These are phyloP conservation scores for Morpho helenor DNA, from an alignment of 2,888 invertebrate species.

Conservation along the genomic window DNA sequence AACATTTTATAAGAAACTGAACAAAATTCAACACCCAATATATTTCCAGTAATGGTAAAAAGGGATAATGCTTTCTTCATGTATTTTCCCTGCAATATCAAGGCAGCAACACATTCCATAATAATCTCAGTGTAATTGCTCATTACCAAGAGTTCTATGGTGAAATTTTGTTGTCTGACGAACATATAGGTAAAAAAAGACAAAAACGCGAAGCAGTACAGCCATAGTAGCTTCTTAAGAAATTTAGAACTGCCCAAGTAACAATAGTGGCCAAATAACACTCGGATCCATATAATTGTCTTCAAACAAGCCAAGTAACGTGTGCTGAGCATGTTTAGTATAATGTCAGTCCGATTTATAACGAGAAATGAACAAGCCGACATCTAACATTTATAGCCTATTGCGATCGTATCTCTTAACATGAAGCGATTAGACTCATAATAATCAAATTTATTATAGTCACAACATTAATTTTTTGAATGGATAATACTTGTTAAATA, in stretches of 20 bases:
- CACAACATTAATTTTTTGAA: too few species aligned
- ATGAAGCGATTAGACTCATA: too few species aligned
- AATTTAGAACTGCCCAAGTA: neutral
- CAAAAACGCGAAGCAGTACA: neutral
- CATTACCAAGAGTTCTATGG: neutral
- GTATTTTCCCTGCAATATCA: constrained; percentile 4
- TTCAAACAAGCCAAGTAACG: neutral
- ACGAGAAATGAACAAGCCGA: too few species aligned
- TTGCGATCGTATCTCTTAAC: too few species aligned
- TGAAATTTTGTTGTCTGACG: neutral
- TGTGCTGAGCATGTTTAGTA: neutral
- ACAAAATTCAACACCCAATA: neutral
- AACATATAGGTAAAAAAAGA: neutral
- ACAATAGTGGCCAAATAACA: constrained; percentile 2
- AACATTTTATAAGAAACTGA: constrained; percentile 1
- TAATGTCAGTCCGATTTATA: too few species aligned
- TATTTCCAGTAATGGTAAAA: neutral
- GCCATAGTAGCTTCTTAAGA: neutral
- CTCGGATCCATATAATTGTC: neutral
- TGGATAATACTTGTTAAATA: too few species aligned
- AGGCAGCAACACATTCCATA: neutral
- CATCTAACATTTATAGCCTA: too few species aligned
- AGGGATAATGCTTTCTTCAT: neutral
- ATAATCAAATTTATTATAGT: too few species aligned
- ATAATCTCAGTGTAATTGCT: neutral